phyloP scores from a whole-genome alignment of 2,113 vertebrate genomes.

The Cynocephalus volans region DNA sequence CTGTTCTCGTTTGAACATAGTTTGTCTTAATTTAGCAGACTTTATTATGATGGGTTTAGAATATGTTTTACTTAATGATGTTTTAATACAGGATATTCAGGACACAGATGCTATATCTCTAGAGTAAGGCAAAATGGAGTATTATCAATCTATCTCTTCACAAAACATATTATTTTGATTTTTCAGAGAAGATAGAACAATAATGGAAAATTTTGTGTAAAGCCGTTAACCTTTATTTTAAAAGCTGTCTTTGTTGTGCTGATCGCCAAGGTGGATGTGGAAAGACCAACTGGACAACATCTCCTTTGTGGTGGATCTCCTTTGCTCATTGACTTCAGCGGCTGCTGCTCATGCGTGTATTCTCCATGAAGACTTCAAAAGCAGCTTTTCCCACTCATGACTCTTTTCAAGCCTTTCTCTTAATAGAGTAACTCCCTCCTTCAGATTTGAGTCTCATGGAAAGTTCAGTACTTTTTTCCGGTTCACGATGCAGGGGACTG shows the following conservation, averaged over 20 bases:
- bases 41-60: background rate
- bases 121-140: background rate
- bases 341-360: rapidly evolving
- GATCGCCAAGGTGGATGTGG: background rate
- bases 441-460: background rate
- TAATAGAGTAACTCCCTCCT: background rate
- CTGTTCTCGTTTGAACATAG: conserved; percentile 64
- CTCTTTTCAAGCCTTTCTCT: background rate
- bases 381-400: background rate
- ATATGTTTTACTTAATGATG: conserved; percentile 51
- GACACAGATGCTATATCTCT: background rate
- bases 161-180: background rate
- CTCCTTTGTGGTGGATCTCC: background rate
- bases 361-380: background rate
- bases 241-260: background rate
- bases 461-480: too few species aligned
- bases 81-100: background rate
- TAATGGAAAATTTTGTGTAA: background rate
- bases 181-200: background rate
- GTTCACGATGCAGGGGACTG: background rate
- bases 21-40: conserved; percentile 69
- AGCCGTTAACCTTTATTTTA: background rate
- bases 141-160: background rate
- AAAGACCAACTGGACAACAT: too few species aligned
- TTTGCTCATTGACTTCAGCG: rapidly evolving